Conservation (phyloP, 2,797 vertebrate species). For the Danio kyathit region DNA sequence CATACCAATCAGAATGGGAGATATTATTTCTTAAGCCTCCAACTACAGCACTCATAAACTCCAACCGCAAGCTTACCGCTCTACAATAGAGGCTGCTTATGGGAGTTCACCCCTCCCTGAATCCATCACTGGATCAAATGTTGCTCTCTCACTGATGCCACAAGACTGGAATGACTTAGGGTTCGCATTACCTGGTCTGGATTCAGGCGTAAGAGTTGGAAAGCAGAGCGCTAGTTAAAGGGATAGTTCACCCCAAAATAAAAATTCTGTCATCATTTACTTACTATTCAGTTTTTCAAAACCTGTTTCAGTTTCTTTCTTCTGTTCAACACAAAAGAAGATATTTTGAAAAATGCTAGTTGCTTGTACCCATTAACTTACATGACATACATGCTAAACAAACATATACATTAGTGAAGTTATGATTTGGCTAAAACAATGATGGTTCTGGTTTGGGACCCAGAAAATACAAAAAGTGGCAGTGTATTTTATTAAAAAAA, state of each 20-base stretch:
- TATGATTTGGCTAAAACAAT: background rate
- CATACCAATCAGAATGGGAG: constrained; percentile 49
- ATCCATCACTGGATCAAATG: constrained; percentile 36
- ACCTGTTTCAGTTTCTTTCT: too few relatives aligned
- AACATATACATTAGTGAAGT: background rate
- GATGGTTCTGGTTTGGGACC: background rate
- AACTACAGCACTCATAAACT: background rate
- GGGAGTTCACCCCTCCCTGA: background rate
- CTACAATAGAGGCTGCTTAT: constrained; percentile 18
- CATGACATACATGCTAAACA: background rate
- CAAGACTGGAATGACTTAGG: constrained; percentile 39
- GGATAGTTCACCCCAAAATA: too few relatives aligned
- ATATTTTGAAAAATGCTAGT: too few relatives aligned
- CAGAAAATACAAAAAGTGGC: background rate
- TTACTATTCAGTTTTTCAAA: too few relatives aligned
- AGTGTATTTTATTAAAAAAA: background rate
- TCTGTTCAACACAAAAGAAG: too few relatives aligned
- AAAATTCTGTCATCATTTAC: too few relatives aligned
- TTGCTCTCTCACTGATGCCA: constrained; percentile 47
- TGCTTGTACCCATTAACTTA: too few relatives aligned
- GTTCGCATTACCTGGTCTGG: constrained; percentile 41
- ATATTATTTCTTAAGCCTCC: constrained; percentile 51
- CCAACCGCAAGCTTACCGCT: background rate
- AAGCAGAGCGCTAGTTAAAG: background rate
- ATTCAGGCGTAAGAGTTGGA: background rate